A percentile compares a stretch with the other conserved stretches of the same genome.
phyloP scores from a whole-genome alignment of 2,113 vertebrate genomes.

The Nerophis ophidion region DNA sequence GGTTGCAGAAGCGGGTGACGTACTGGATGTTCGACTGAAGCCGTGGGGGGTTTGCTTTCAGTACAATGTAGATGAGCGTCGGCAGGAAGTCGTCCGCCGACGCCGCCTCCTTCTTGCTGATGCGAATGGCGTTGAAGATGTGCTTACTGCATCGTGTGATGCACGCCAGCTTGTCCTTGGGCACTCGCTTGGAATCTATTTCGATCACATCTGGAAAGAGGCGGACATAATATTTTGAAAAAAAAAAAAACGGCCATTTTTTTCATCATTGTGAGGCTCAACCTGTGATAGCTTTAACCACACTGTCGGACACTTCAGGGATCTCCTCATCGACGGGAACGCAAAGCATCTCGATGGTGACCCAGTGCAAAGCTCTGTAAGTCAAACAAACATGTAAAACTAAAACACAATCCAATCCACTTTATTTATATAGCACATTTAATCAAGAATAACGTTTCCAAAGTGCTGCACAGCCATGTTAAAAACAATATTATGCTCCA shows the following conservation, averaged over 20 bases:
- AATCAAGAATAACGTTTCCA: too few species aligned
- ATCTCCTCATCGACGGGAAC: conserved; percentile 93
- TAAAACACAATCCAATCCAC: too few species aligned
- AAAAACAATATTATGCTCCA: too few species aligned
- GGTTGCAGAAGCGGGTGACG: conserved; percentile 93
- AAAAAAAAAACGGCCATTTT: not conserved
- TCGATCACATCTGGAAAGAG: conserved; percentile 82
- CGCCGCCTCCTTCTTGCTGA: conserved; percentile 86
- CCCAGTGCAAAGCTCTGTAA: conserved; percentile 89
- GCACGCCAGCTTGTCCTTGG: conserved; percentile 86
- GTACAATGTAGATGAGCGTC: conserved; percentile 89
- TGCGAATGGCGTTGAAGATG: conserved; percentile 90
- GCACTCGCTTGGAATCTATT: conserved; percentile 92
- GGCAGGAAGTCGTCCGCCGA: conserved; percentile 96
- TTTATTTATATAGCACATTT: too few species aligned
- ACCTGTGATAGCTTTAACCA: conserved; percentile 98
- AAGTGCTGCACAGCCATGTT: too few species aligned
- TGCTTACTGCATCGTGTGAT: conserved; percentile 94
- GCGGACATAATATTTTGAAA: not conserved
- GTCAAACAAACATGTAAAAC: not conserved
- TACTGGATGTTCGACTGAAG: conserved; percentile 99
- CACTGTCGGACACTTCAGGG: conserved; percentile 87
- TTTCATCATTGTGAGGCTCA: not conserved
- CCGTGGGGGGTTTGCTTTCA: conserved; percentile 92
- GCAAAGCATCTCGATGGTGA: conserved; percentile 91